Base-by-base conservation (phyloP, 1,140 invertebrate species). In the Brachionus rubens region DNA sequence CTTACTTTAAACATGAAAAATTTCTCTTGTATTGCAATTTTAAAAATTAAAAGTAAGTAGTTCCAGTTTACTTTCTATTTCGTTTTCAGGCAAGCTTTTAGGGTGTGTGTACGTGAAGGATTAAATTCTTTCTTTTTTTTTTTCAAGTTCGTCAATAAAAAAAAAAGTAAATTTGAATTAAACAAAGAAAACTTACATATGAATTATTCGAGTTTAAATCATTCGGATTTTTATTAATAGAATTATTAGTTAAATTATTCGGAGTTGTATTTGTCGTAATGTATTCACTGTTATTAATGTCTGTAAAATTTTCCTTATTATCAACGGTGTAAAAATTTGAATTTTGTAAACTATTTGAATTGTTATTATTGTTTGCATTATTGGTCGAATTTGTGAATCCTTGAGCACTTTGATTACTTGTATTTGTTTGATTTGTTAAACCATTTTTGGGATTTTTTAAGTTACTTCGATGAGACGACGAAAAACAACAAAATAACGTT, bases 401-500 rank as follows among this genome's bases (percentile, higher is more conserved):
- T 59, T 59, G 54, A 59, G 54, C 54, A 59, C 36, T 59, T 59
- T 36, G 54, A 33, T 4, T 16, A 59, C 30, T 36, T n/a, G n/a
- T n/a, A 59, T 40, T 59, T 2, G 54, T 59, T 9, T 65, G 33
- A 36, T 26, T 65, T 43, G 43, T 65, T 26, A 65, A 65, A 26
- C 40, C 16, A 24, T 65, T 43, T 65, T 65, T 65, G 10, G 3
- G 28, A 65, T 21, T 65, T 36, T 59, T 59, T 59, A 59, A 41
- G 2, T 65, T 24, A 19, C 12, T 12, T 65, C 59, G 59, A 46
- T 65, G 59, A 4, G 59, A 41, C 33, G 56, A 16, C 24, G 59
- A 65, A 65, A 65, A 65, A 43, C 59, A 65, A 43, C 59, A 65
- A 28, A 65, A 65, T 16, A 65, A 43, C 9, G 40, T 65, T 43